Evolutionary conservation across 2,888 invertebrate genomes (phyloP), one percentile per base, ranked within the genome.

Genomic region (Palloptera scutellata): DNA sequence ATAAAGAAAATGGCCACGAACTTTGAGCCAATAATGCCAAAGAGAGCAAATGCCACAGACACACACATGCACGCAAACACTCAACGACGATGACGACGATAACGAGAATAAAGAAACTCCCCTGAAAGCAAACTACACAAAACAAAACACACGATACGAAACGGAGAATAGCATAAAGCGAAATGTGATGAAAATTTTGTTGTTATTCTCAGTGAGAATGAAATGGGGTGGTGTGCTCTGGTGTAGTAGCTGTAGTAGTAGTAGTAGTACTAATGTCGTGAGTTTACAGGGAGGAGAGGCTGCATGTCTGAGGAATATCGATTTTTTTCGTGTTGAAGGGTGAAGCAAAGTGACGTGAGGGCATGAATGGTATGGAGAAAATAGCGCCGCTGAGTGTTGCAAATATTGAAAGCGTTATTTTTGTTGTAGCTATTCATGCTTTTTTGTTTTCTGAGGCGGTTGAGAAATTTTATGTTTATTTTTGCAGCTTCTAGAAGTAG

Each of bases 291-390:
- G 61, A 57, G 59, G 60, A 45, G 66, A 58, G 61, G 60, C 55
- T 66, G 30, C 64, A 65, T 74, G 81, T 79, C 79, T 79, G 79
- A 79, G 76, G 74, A 77, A 76, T 79, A 79, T 79, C 76, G 79
- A 79, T 79, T 81, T 80, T 74, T 75, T 67, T 54, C 30, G 45
- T 54, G 48, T 17, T 1, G 53, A 53, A 30, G 30, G 30, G 30
- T 30, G 30, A 6, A 30, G 6, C 30, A 30, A 30, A 30, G 30
- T 6, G 6, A 15, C 4, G 15, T 11, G 6, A 42, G 19, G 30
- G 15, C 6, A 17, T 19, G 53, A 20, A 12, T 13, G 11, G 40
- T 59, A 10, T 51, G 48, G 51, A 30, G 9, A 10, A 43, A 43
- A 43, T 5, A 17, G 3, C 10, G 41, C 61, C 61, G 53, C 53